phyloP scores from a whole-genome alignment of 2,113 vertebrate species.

The Catharus bicknelli region DNA sequence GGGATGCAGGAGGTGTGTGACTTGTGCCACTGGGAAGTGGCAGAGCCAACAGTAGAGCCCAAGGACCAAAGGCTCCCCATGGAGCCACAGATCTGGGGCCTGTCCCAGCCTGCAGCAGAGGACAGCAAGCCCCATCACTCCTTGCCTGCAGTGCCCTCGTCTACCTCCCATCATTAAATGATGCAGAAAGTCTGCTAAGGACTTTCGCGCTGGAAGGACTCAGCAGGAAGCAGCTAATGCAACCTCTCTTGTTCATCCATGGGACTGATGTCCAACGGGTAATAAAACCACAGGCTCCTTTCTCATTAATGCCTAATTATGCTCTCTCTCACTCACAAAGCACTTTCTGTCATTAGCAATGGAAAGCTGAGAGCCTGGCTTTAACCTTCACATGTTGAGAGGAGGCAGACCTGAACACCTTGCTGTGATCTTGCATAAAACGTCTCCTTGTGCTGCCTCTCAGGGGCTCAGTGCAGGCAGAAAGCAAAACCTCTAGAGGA shows the following conservation, averaged over 20 bases:
- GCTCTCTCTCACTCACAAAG: not conserved
- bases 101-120: not conserved
- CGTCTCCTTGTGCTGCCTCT: not conserved
- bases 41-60: not conserved
- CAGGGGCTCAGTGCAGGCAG: not conserved
- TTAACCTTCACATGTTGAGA: slow-evolving; percentile 5
- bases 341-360: not conserved
- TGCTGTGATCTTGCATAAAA: not conserved
- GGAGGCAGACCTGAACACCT: not conserved
- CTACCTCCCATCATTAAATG: not conserved
- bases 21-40: fast-evolving
- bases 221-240: slow-evolving; percentile 36
- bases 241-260: slow-evolving; percentile 7
- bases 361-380: slow-evolving; percentile 17
- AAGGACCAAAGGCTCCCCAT: fast-evolving
- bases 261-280: not conserved
- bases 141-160: not conserved
- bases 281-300: slow-evolving; percentile 48
- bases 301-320: slow-evolving; percentile 50
- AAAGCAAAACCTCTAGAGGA: not conserved
- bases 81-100: not conserved
- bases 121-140: not conserved
- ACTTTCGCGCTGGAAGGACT: not conserved
- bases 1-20: not conserved
- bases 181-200: slow-evolving; percentile 22